phyloP scores from a whole-genome alignment of 2,113 vertebrate genomes.

The Halichoerus grypus region DNA sequence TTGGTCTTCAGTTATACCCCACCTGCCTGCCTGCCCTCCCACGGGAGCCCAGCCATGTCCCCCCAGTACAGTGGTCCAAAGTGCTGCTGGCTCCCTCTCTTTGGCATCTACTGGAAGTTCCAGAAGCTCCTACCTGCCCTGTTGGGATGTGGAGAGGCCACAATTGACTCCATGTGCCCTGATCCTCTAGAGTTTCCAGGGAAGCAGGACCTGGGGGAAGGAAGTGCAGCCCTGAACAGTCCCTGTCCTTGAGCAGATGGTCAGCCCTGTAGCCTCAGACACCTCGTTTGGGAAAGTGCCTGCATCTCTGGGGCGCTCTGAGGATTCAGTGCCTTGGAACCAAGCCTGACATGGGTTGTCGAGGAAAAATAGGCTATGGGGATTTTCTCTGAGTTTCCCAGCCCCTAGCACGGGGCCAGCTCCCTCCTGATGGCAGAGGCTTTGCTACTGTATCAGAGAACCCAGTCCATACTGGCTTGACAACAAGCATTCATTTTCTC shows the following conservation, averaged over 20 bases:
- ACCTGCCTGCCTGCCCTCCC: neutral
- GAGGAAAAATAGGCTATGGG: fast-evolving
- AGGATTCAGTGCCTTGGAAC: neutral
- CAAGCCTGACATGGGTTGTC: fast-evolving
- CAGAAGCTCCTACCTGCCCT: neutral
- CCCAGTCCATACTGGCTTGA: neutral
- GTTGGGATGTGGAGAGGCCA: neutral
- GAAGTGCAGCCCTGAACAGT: neutral
- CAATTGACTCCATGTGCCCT: too few species aligned
- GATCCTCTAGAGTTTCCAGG: neutral
- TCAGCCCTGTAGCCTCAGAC: neutral
- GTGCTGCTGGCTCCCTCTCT: neutral
- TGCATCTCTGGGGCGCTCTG: fast-evolving
- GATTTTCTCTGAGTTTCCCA: neutral
- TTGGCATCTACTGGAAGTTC: neutral
- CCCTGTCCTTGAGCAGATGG: too few species aligned
- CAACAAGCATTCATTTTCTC: neutral
- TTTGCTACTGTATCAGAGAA: too few species aligned
- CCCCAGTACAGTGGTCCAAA: neutral
- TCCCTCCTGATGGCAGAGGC: fast-evolving
- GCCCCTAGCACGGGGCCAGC: fast-evolving
- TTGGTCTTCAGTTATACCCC: neutral
- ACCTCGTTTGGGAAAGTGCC: neutral
- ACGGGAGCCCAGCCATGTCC: neutral
- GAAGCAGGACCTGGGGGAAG: neutral